Percentiles rank a stretch among this genome's conserved stretches.
These are phyloP conservation scores for Eubasilissa splendida DNA, from an alignment of 2,888 invertebrate genomes.

Conservation along the genomic window DNA sequence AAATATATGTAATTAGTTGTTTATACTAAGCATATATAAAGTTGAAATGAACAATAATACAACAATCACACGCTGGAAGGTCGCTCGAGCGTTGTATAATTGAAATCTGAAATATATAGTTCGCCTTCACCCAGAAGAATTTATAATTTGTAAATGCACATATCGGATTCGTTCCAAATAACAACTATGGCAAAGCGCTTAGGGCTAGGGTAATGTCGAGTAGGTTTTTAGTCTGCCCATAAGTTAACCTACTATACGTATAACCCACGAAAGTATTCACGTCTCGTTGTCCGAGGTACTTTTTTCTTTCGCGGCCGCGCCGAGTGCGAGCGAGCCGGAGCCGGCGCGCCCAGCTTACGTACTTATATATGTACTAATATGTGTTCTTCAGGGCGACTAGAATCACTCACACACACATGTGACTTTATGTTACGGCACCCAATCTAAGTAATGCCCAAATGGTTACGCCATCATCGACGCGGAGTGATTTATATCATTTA, in stretches of 20 bases:
- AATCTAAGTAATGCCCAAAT: too few species aligned
- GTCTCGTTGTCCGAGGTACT: neutral
- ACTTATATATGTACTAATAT: too few species aligned
- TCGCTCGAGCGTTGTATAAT: neutral
- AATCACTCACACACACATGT: too few species aligned
- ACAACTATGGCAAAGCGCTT: slow-evolving; percentile 25
- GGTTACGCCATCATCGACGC: too few species aligned
- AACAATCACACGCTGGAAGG: neutral
- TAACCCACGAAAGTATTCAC: slow-evolving; percentile 1
- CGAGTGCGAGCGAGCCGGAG: too few species aligned
- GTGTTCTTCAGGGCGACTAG: too few species aligned
- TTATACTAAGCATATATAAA: too few species aligned
- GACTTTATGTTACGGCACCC: too few species aligned
- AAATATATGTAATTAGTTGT: too few species aligned
- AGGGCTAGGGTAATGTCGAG: slow-evolving; percentile 16
- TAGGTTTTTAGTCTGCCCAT: neutral
- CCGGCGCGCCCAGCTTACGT: too few species aligned
- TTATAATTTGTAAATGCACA: neutral
- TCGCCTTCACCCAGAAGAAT: slow-evolving; percentile 23
- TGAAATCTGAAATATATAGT: slow-evolving; percentile 1
- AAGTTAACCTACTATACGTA: neutral
- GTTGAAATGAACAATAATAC: too few species aligned
- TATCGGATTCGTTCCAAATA: slow-evolving; percentile 29
- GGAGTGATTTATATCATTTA: too few species aligned
- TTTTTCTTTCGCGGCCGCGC: neutral